phyloP scores from a whole-genome alignment of 2,113 vertebrate species.

The Corvus cornix region DNA sequence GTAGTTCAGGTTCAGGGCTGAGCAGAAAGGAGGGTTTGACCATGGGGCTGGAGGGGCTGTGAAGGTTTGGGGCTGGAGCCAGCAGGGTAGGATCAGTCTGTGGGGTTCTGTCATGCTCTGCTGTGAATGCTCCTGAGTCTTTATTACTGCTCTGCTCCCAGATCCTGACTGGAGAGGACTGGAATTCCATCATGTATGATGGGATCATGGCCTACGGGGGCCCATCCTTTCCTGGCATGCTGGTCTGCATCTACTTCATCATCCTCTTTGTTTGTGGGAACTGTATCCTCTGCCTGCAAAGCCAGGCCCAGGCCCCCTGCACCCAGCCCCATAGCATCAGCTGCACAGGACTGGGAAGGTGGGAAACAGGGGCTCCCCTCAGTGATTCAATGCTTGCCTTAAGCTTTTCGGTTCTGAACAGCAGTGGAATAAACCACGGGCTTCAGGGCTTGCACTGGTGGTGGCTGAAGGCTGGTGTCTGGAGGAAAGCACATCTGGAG shows the following conservation, averaged over 20 bases:
- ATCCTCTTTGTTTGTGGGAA: conserved; percentile 93
- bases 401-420: not conserved
- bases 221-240: conserved; percentile 86
- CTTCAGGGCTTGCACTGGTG: not conserved
- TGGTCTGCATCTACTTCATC: conserved; percentile 93
- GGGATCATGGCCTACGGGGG: conserved; percentile 95
- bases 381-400: not conserved
- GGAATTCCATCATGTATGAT: conserved; percentile 93
- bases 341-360: not conserved
- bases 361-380: not conserved
- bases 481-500: not conserved
- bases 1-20: not conserved
- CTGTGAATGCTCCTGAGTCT: not conserved
- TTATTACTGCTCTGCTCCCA: conserved; percentile 7
- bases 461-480: not conserved
- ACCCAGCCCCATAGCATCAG: not conserved
- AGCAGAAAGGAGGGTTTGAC: not conserved
- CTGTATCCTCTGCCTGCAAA: conserved; percentile 83
- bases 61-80: not conserved
- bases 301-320: not conserved
- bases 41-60: not conserved
- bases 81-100: not conserved
- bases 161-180: conserved; percentile 95
- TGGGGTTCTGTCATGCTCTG: not conserved
- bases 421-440: not conserved